Percentiles rank a stretch among this genome's conserved stretches.
These are phyloP conservation scores for Chloroclysta siterata DNA, from an alignment of 2,888 invertebrate genomes.

Conservation along the genomic window DNA sequence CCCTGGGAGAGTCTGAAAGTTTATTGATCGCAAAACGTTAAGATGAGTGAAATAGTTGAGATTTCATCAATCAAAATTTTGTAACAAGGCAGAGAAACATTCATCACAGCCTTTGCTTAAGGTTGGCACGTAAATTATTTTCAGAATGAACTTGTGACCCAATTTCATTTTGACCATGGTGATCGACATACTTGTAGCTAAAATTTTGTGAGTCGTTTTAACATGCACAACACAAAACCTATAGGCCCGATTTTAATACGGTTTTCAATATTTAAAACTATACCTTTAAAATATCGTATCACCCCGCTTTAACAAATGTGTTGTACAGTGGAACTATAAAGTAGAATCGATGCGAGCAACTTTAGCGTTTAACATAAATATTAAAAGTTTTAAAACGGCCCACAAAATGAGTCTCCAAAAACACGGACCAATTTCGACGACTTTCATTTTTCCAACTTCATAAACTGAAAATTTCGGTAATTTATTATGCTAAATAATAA, in stretches of 20 bases:
- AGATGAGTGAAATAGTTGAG: constrained; percentile 16
- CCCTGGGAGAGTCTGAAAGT: constrained; percentile 34
- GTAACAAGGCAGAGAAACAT: constrained; percentile 8
- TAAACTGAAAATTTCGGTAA: constrained; percentile 36
- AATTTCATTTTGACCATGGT: not conserved
- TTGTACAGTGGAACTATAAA: constrained; percentile 6
- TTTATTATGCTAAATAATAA: constrained; percentile 48
- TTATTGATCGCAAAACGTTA: constrained; percentile 24
- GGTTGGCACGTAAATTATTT: not conserved
- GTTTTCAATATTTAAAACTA: constrained; percentile 10
- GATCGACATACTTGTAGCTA: not conserved
- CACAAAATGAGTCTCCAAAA: constrained; percentile 27
- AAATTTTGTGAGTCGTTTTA: not conserved
- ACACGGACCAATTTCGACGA: constrained; percentile 28
- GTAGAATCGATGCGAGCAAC: constrained; percentile 1
- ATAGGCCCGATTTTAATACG: constrained; percentile 1
- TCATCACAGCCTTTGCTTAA: constrained; percentile 4
- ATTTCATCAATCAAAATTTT: constrained; percentile 12
- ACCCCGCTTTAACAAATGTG: not conserved
- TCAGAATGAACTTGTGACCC: too few relatives aligned
- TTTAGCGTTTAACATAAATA: constrained; percentile 20
- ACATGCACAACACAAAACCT: not conserved
- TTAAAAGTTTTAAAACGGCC: constrained; percentile 14
- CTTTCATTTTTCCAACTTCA: constrained; percentile 35
- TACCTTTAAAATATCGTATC: not conserved